Percentiles rank a stretch among this genome's conserved stretches.
Conservation (phyloP, 2,797 vertebrate species). For the Epinephelus coioides region DNA sequence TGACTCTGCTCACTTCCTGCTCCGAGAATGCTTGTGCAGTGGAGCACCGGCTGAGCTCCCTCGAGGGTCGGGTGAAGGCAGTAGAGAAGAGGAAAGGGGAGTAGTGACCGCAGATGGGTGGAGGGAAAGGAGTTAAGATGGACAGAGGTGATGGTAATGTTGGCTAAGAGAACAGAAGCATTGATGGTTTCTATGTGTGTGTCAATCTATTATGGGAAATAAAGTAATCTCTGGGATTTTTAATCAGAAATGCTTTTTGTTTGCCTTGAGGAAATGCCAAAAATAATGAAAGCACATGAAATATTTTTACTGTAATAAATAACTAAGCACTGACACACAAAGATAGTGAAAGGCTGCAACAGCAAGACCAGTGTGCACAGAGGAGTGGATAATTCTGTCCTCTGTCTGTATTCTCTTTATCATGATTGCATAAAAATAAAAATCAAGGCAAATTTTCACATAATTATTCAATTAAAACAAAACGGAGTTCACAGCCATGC, state of each 20-base stretch:
- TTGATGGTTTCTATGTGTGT: constrained; percentile 58
- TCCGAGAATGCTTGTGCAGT: constrained; percentile 63
- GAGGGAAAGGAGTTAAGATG: constrained; percentile 20
- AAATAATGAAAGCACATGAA: not conserved
- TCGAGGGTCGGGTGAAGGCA: constrained; percentile 81
- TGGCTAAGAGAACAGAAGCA: constrained; percentile 13
- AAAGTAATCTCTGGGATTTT: constrained; percentile 78
- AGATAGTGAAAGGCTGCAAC: not conserved
- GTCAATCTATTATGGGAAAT: constrained; percentile 64
- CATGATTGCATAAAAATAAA: not conserved
- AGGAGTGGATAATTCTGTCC: not conserved
- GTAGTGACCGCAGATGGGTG: constrained; percentile 34
- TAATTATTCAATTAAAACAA: not conserved
- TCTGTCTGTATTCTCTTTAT: not conserved
- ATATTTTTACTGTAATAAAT: not conserved
- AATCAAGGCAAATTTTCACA: not conserved
- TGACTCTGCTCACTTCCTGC: constrained; percentile 70
- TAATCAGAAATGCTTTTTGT: constrained; percentile 57
- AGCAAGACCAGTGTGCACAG: not conserved
- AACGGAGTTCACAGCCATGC: no score
- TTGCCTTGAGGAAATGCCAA: constrained; percentile 15
- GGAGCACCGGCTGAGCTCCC: constrained; percentile 74
- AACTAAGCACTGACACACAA: not conserved
- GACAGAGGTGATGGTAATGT: constrained; percentile 39
- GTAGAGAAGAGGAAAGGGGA: constrained; percentile 81